Base-by-base conservation (phyloP, 2,888 invertebrate species). In the Melipona beecheii region DNA sequence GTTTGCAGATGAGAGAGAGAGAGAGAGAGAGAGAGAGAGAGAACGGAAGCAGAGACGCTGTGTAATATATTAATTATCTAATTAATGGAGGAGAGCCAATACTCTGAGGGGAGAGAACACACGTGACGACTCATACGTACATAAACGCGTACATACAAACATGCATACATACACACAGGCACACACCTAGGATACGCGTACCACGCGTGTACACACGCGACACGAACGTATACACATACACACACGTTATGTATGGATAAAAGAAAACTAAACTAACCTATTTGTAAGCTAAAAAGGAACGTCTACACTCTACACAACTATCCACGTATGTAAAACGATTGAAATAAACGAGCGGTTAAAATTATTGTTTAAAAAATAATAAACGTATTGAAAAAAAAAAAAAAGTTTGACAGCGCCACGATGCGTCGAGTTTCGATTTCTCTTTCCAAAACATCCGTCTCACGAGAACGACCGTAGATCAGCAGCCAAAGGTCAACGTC, bases 361-460 rank as follows among this genome's bases (percentile, higher is more conserved):
- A 93, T 93, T 93, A 93, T 93, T 93, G 93, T 93, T 93, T 94
- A 93, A 93, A 93, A 93, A 93, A 93, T 93, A 93, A 93, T 91
- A 90, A 92, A 90, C 90, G 90, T 90, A 89, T 89, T 90, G 81
- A 90, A 87, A 89, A 83, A 31, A 65, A 43, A 43, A 9, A 9
- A 9, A 36, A 83, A 31, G 58, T 43, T 50, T 64, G 21, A n/a
- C 74, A 49, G 56, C 58, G n/a, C 58, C 81, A 73, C 78, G 75
- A 43, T 54, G n/a, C 36, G 11, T 17, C 2, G 21, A 6, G 27
- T 15, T 70, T n/a, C 19, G 19, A 2, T 60, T 49, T 21, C 27
- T 68, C 3, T 17, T 49, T 68, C 50, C 66, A 49, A n/a, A n/a
- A 19, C 31, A 64, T 19, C 64, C 31, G 5, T 60, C 17, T 24